Base-by-base conservation (phyloP, 2,888 invertebrate species). In the Coecobrya sp. region DNA sequence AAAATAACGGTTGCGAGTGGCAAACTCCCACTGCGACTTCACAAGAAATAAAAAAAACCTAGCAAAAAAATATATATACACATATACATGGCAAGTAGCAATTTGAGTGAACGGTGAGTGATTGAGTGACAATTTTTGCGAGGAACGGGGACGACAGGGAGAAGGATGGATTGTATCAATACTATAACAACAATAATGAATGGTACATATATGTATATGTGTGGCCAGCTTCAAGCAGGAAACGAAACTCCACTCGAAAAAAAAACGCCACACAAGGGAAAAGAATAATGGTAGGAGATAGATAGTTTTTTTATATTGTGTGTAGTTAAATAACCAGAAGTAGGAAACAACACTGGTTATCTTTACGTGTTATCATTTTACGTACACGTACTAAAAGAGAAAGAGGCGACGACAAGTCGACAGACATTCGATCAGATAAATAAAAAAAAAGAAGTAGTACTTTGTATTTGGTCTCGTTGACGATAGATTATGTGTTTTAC, bases 341-440 rank as follows among this genome's bases (percentile, higher is more conserved):
- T 65, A 25, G 25, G 65, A 22, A 65, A 65, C 16, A 79, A 55
- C 52, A 79, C 52, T 49, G 79, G 22, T 79, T 79, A 79, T 79
- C 79, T 79, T 45, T 55, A 16, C 49, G 11, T 79, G 79, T 49
- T 79, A 79, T 79, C 79, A 52, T 52, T 27, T 27, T 49, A 79
- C 27, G n/a, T 79, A 7, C 25, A 65, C 13, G 49, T 76, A n/a
- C n/a, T n/a, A 70, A 22, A 76, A 76, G 25, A 45, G 22, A 52
- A 49, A 55, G 73, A 36, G 79, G 52, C 79, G 79, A 79, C 49
- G 79, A 79, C 79, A 79, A 25, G 79, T 52, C 79, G 79, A 79
- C 25, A 79, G 79, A 79, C 79, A 52, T 79, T 79, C 30, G 79
- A 79, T 79, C 79, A 79, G 79, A 79, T 79, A 52, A 52, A 79